Percentiles rank a stretch among this genome's conserved stretches.
phyloP scores from a whole-genome alignment of 1,140 invertebrate species.

The Linepithema humile region DNA sequence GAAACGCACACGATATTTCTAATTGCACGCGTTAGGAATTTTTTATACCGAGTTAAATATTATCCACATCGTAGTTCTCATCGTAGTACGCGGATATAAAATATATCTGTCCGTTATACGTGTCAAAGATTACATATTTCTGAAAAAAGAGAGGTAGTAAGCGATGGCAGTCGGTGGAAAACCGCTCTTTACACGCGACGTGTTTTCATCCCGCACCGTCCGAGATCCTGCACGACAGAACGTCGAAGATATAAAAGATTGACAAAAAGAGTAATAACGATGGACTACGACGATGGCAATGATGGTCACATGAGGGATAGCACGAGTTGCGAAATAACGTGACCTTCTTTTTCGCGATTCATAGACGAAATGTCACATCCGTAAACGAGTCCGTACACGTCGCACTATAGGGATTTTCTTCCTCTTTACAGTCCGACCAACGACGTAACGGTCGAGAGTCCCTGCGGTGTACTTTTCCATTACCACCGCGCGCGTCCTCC shows the following conservation, averaged over 20 bases:
- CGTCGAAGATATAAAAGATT: slow-evolving; percentile 19
- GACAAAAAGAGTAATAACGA: neutral
- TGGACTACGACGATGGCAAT: neutral
- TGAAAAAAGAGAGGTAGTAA: neutral
- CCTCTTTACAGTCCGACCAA: slow-evolving; percentile 29
- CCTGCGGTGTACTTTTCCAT: slow-evolving; percentile 39
- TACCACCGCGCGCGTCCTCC: neutral
- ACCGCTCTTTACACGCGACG: neutral
- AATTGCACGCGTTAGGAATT: neutral
- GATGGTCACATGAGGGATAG: neutral
- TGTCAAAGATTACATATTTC: neutral
- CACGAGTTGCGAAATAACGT: slow-evolving; percentile 5
- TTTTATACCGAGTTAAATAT: neutral
- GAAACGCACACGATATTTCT: neutral
- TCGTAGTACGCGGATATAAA: neutral
- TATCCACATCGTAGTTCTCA: slow-evolving; percentile 7
- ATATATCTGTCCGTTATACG: neutral
- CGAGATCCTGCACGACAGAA: neutral
- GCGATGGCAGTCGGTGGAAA: neutral
- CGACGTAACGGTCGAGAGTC: slow-evolving; percentile 29
- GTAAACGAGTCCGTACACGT: slow-evolving; percentile 23
- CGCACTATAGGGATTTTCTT: slow-evolving; percentile 32
- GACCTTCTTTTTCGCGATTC: neutral
- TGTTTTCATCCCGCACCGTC: neutral
- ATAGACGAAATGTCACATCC: slow-evolving; percentile 38